Percentiles rank a stretch among this genome's conserved stretches.
phyloP scores from a whole-genome alignment of 2,113 vertebrate species.

The Pteronura brasiliensis region DNA sequence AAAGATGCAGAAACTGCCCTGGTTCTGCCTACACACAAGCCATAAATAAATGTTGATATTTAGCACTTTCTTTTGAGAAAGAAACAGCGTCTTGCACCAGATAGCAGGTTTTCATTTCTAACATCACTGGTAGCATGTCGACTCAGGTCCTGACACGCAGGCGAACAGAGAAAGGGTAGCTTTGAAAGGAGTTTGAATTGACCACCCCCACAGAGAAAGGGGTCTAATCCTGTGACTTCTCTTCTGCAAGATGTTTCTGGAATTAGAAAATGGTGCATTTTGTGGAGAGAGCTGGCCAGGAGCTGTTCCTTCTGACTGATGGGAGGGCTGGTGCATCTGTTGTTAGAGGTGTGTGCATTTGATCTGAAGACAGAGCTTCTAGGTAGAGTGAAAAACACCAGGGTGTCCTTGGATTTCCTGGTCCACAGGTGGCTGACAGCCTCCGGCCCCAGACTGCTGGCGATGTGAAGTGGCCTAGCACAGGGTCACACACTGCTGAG shows the following conservation, averaged over 20 bases:
- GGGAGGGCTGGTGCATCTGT: background rate
- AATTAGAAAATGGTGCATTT: background rate
- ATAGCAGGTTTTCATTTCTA: background rate
- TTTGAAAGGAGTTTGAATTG: background rate
- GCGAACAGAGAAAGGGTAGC: background rate
- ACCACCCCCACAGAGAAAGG: background rate
- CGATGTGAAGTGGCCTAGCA: background rate
- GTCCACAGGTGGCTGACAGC: background rate
- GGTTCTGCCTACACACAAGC: background rate
- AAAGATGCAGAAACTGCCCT: background rate
- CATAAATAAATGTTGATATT: background rate
- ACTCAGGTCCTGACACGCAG: background rate
- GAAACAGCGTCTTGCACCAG: background rate
- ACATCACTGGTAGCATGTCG: background rate
- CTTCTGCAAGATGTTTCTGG: background rate
- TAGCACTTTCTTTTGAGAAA: background rate
- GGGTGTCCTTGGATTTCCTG: background rate
- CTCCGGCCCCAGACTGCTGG: background rate
- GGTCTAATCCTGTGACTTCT: background rate
- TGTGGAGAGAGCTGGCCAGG: background rate
- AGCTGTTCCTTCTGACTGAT: background rate
- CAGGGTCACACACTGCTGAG: fast-evolving
- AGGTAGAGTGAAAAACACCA: background rate
- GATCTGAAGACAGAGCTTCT: background rate
- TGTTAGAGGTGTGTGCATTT: background rate